A percentile compares a stretch with the other conserved stretches of the same genome.
Evolutionary conservation across 2,797 vertebrate genomes (phyloP).

Genomic region (Allobates femoralis): DNA sequence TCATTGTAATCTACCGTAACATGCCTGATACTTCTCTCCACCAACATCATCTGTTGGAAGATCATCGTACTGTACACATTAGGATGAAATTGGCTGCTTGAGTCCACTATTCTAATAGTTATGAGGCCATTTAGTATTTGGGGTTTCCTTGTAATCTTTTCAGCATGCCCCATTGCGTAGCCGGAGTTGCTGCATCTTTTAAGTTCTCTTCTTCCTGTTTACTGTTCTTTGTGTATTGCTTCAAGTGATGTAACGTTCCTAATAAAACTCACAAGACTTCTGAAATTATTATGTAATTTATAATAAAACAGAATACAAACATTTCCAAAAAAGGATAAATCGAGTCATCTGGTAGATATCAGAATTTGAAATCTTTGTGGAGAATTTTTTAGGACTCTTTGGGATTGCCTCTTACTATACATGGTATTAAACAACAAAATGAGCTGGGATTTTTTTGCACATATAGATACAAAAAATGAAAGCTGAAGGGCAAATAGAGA

Average conservation of each 20-base stretch:
- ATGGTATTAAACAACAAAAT: constrained; percentile 16
- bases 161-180: too few species aligned
- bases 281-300: not conserved
- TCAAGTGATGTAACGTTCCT: not conserved
- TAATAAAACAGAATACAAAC: not conserved
- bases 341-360: constrained; percentile 33
- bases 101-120: too few species aligned
- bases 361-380: not conserved
- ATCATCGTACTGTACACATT: too few species aligned
- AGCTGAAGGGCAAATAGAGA: not conserved
- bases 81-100: too few species aligned
- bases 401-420: constrained; percentile 21
- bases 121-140: too few species aligned
- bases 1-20: too few species aligned
- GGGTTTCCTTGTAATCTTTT: too few species aligned
- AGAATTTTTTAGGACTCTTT: not conserved
- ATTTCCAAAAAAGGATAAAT: constrained; percentile 29
- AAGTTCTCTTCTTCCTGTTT: not conserved
- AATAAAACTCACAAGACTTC: not conserved
- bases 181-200: not conserved
- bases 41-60: too few species aligned
- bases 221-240: not conserved
- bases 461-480: not conserved
- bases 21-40: too few species aligned
- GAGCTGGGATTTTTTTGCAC: not conserved